These are phyloP conservation scores for Cinclus cinclus DNA, from an alignment of 2,113 vertebrate genomes.

Conservation along the genomic window DNA sequence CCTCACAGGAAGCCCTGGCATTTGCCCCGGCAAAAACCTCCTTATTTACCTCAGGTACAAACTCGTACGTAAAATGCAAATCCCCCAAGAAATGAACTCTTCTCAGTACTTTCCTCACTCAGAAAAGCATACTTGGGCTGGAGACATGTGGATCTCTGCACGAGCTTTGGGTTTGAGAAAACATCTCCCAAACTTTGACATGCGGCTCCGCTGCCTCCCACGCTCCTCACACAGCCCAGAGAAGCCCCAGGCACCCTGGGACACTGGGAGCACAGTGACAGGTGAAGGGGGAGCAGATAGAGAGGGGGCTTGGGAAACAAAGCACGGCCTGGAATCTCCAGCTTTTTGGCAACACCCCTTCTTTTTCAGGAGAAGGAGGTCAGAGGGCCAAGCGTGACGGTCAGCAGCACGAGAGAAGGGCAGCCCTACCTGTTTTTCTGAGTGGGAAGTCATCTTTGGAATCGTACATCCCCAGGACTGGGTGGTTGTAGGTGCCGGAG, in stretches of 20 bases:
- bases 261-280: background rate
- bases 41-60: background rate
- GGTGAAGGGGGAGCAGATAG: background rate
- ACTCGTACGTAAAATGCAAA: background rate
- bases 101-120: background rate
- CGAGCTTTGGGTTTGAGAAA: background rate
- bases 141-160: background rate
- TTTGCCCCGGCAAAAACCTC: background rate
- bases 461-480: slow-evolving; percentile 92
- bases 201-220: background rate
- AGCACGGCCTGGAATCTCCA: background rate
- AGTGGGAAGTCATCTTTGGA: slow-evolving; percentile 97
- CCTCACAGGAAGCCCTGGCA: background rate
- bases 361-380: fast-evolving
- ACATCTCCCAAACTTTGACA: background rate
- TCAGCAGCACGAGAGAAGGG: fast-evolving
- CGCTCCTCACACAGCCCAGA: fast-evolving
- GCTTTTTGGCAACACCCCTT: background rate
- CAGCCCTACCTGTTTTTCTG: slow-evolving; percentile 89
- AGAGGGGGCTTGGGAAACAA: background rate
- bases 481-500: slow-evolving; percentile 89
- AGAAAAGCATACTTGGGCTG: background rate
- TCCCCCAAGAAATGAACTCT: slow-evolving; percentile 6
- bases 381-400: background rate
- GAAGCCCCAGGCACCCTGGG: background rate